Base-by-base conservation (phyloP, 2,113 vertebrate species). In the Strix uralensis region DNA sequence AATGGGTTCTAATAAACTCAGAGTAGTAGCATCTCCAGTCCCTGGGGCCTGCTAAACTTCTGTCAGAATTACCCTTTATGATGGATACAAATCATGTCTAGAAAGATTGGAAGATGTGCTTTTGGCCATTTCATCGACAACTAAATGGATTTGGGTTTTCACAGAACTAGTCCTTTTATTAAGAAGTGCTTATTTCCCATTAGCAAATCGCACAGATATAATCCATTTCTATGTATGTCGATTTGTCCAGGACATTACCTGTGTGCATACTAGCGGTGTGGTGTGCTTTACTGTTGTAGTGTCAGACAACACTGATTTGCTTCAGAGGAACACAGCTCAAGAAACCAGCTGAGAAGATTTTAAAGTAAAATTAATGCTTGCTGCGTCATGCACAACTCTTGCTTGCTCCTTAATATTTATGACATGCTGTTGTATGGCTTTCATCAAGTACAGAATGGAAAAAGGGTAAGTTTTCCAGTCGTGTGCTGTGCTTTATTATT, bases 251-350 rank as follows among this genome's bases (percentile, higher is more conserved):
- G 52, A 51, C 9, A 19, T 29, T 25, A 23, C 51, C 38, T 10
- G 38, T 88, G 59, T 70, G n/a, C 54, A 47, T 46, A 69, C 79
- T 15, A 27, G 67, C 58, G 71, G 10, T 70, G 42, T 65, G 18
- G 18, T 79, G 44, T 88, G 80, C 74, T 95, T 92, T 96, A 42
- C 87, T 72, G 22, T 91, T 88, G 67, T 25, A 98, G 97, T 12
- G 32, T 92, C 94, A 65, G 94, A 95, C 51, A 15, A 81, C 1
- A 38, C 32, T 4, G 3, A 14, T 38, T 21, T 21, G 4, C 26
- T 10, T 47, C 42, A 62, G 26, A 52, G 27, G 15, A 82, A 10
- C 5, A 22, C 22, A 73, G 15, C n/a, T 14, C 32, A 27, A 52
- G 5, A 25, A 32, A 52, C 4, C 29, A 34, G 20, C 10, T 13